phyloP scores from a whole-genome alignment of 2,888 invertebrate genomes.

The Altica lythri region DNA sequence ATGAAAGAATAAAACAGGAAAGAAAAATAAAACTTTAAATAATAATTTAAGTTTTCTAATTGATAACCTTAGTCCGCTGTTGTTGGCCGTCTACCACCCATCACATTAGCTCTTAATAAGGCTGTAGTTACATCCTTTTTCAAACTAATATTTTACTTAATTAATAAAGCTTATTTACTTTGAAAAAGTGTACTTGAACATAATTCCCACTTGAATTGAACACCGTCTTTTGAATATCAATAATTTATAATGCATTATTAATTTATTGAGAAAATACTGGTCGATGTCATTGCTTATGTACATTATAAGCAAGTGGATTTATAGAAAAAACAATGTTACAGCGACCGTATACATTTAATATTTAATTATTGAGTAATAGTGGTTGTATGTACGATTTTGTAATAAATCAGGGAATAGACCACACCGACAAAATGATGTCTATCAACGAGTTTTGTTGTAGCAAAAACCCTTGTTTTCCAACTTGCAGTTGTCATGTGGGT shows the following conservation, averaged over 20 bases:
- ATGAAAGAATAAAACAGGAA: too few species aligned
- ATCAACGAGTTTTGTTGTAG: constrained; percentile 10
- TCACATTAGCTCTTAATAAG: too few species aligned
- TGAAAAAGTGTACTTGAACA: constrained; percentile 6
- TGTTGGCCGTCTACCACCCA: too few species aligned
- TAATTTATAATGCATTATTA: constrained; percentile 33
- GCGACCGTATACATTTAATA: constrained; percentile 20
- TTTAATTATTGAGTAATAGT: constrained; percentile 45
- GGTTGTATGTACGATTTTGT: constrained; percentile 33
- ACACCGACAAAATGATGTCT: constrained; percentile 36
- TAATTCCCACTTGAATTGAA: constrained; percentile 28
- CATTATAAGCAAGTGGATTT: constrained; percentile 29
- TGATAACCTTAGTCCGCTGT: too few species aligned
- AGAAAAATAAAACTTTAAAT: too few species aligned
- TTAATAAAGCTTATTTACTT: background rate
- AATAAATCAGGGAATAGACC: constrained; percentile 44
- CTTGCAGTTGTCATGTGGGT: too few species aligned
- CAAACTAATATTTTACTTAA: background rate
- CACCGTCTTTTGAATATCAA: constrained; percentile 26
- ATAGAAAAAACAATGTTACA: constrained; percentile 10
- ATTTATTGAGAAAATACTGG: constrained; percentile 32
- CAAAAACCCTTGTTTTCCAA: constrained; percentile 14
- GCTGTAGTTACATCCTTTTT: background rate
- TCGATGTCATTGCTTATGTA: constrained; percentile 37
- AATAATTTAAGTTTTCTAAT: too few species aligned